Evolutionary conservation across 1,140 invertebrate species (phyloP), one percentile per base, ranked within the genome.

Genomic region (Drosophila oshimai): DNA sequence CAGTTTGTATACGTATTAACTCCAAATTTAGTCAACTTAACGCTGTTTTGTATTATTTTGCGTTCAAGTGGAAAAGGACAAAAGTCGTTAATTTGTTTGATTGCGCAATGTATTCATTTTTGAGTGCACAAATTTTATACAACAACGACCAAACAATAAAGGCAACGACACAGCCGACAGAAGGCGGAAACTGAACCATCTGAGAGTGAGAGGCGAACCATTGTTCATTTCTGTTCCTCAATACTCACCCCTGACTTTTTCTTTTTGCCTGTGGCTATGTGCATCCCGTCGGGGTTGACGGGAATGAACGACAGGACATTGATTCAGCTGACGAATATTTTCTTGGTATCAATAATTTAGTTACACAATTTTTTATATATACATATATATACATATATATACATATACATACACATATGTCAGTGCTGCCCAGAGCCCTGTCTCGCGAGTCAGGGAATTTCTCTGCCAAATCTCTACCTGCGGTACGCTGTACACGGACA

Each of bases 21-120:
- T 9, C 6, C 15, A 17, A 36, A 36, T 15, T 33, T 18, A 24
- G 6, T 3, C 4, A 57, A 41, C 20, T 45, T 44, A 29, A 44
- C 34, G 50, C 50, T 50, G 17, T 42, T 46, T 34, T 57, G 15
- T 50, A 24, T 68, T 51, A 36, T 53, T 60, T 71, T 33, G 24
- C 60, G 79, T 45, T 75, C 47, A 50, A 79, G 71, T 86, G 71
- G 46, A 84, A 86, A 75, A 79, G 28, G 34, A 84, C 80, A 84
- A 86, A 84, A 75, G 79, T 51, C 58, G 42, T 58, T 84, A 72
- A 79, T 84, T 84, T 86, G 80, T 67, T 80, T 50, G 36, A 86
- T 72, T 75, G 51, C 46, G 44, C 53, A 81, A 57, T 76, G 46
- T 68, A 81, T 77, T 75, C 65, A 72, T 55, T 86, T 65, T 68